Base-by-base conservation (phyloP, 2,888 invertebrate species). In the Cataglyphis albicans region DNA sequence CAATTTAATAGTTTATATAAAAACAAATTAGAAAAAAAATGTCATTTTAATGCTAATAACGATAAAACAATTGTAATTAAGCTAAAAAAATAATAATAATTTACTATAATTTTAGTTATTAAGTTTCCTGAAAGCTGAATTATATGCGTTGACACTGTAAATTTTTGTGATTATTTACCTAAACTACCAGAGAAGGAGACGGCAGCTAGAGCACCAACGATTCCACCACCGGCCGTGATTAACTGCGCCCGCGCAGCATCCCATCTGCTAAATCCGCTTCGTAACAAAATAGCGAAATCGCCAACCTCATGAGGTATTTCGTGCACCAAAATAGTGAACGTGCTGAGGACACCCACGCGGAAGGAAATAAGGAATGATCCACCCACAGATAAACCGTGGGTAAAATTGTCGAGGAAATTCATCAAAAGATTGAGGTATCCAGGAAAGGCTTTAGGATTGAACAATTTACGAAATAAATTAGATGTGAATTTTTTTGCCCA, bases 271-370 rank as follows among this genome's bases (percentile, higher is more conserved):
- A 99, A 99, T 0, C 99, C 99, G 65, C 98, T 97, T 88, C 96
- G 97, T 81, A 99, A 95, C 55, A 99, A 95, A 90, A 99, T 99
- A 18, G 99, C 99, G 95, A 99, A 99, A 95, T 99, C 99, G 0
- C 99, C 99, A n/a, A 99, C 97, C 95, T 99, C 99, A 94, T 99
- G 99, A 0, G 99, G 99, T 82, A 99, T 98, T 95, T 99, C 99
- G 93, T 99, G 99, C 38, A 99, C 97, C 95, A 97, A 90, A 91
- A 95, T 99, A 68, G 99, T 99, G 93, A 98, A 97, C 0, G 99
- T 99, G 15, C 99, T 99, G 85, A 99, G 96, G 12, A 98, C 93
- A 0, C 99, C 99, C 78, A 99, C 97, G 92, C 98, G 95, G 91
- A 97, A 97, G 7, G 99, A 98, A 35, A 99, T 98, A 72, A 99